A percentile compares a stretch with the other conserved stretches of the same genome.
Conservation (phyloP, 2,113 vertebrate species). For the Machaerirhynchus nigripectus region DNA sequence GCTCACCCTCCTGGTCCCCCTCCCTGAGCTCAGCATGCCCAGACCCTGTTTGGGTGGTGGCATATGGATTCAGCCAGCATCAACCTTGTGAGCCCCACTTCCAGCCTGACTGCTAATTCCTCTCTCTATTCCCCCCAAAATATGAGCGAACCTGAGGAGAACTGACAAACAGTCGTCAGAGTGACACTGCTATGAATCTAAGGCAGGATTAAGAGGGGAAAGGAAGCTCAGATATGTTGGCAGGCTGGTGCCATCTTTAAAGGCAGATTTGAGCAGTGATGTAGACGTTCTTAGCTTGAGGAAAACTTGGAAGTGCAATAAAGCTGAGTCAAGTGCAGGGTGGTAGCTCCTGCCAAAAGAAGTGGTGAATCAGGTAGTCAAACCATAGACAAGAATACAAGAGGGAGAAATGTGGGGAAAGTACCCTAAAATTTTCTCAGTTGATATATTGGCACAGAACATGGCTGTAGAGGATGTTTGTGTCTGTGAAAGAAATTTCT, state of each 20-base stretch:
- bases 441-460: neutral
- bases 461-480: slow-evolving; percentile 12
- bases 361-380: neutral
- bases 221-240: neutral
- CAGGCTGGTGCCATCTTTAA: neutral
- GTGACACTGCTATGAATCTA: neutral
- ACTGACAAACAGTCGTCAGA: neutral
- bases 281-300: neutral
- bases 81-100: neutral
- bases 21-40: neutral
- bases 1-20: neutral
- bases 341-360: neutral
- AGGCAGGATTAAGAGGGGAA: neutral
- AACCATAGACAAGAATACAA: neutral
- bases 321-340: slow-evolving; percentile 42
- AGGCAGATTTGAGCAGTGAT: neutral
- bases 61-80: rapidly evolving
- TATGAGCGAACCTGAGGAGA: neutral
- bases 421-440: slow-evolving; percentile 15
- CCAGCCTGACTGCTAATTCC: neutral
- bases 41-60: neutral
- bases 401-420: slow-evolving; percentile 38
- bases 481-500: slow-evolving; percentile 44
- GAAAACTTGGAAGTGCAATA: neutral
- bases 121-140: neutral